Evolutionary conservation across 2,797 vertebrate species (phyloP).

Genomic region (Hydrocynus forskahlii): DNA sequence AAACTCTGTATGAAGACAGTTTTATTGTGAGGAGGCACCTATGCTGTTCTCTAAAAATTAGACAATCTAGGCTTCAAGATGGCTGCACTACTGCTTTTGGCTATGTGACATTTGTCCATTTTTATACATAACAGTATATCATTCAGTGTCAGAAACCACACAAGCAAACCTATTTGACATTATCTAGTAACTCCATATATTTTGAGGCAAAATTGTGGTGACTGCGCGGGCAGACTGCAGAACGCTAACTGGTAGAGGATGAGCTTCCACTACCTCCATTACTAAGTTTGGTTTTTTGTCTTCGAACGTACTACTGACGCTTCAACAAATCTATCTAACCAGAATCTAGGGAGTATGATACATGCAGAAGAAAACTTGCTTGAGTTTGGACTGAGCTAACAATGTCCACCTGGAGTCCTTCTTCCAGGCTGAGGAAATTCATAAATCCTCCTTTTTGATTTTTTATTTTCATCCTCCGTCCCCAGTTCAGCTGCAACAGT

Average conservation of each 20-base stretch:
- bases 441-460: constrained; percentile 24
- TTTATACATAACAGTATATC: neutral
- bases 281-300: neutral
- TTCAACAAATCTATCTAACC: neutral
- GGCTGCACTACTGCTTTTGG: neutral
- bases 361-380: neutral
- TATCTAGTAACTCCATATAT: neutral
- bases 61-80: neutral
- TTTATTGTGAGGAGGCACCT: too few species aligned
- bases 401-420: constrained; percentile 50
- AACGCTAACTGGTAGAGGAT: neutral
- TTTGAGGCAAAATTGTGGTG: too few species aligned
- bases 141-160: neutral
- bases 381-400: neutral
- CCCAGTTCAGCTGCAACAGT: constrained; percentile 25
- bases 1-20: too few species aligned
- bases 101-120: neutral
- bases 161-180: neutral
- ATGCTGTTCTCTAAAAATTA: neutral
- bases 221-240: neutral
- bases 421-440: constrained; percentile 23
- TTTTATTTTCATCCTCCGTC: constrained; percentile 14
- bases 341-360: neutral
- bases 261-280: neutral
- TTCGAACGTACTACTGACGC: neutral